A percentile compares a stretch with the other conserved stretches of the same genome.
phyloP scores from a whole-genome alignment of 2,888 invertebrate species.

The Agonopterix heracliana region DNA sequence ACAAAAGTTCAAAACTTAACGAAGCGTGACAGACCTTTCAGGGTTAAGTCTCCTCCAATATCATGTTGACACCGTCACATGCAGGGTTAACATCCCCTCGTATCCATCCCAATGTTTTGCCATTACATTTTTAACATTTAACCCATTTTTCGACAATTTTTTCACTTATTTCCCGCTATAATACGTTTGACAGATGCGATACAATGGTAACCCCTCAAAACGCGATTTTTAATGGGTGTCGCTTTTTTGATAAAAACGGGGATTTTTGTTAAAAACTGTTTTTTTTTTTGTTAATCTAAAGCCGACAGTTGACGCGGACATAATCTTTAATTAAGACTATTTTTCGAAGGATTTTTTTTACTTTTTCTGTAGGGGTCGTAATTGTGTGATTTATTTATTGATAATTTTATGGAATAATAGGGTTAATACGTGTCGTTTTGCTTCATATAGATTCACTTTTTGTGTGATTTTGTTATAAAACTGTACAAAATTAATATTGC shows the following conservation, averaged over 20 bases:
- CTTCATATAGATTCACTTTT: not conserved
- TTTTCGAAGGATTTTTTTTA: slow-evolving; percentile 47
- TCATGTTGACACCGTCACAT: slow-evolving; percentile 19
- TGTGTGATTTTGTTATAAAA: slow-evolving; percentile 2
- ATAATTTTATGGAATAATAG: slow-evolving; percentile 38
- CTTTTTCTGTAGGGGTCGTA: slow-evolving; percentile 27
- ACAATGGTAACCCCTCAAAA: slow-evolving; percentile 43
- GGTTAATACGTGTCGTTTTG: slow-evolving; percentile 13
- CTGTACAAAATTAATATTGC: too few species aligned
- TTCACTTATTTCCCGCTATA: slow-evolving; percentile 44
- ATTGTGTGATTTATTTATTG: slow-evolving; percentile 62
- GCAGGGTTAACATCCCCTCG: slow-evolving; percentile 31
- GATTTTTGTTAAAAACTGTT: slow-evolving; percentile 39
- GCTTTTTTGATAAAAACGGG: slow-evolving; percentile 43
- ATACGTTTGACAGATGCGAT: slow-evolving; percentile 61
- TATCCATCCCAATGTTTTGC: slow-evolving; percentile 45
- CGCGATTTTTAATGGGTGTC: slow-evolving; percentile 67
- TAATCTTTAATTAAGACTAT: slow-evolving; percentile 74
- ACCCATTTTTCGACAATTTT: slow-evolving; percentile 71
- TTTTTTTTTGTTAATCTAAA: slow-evolving; percentile 60
- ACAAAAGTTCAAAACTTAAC: not conserved
- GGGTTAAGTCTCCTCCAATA: slow-evolving; percentile 17
- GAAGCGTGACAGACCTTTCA: not conserved
- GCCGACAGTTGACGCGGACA: slow-evolving; percentile 74
- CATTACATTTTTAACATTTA: slow-evolving; percentile 60